Percentiles rank a stretch among this genome's conserved stretches.
Evolutionary conservation across 2,888 invertebrate species (phyloP).

Genomic region (Lacanobia wlatinum): DNA sequence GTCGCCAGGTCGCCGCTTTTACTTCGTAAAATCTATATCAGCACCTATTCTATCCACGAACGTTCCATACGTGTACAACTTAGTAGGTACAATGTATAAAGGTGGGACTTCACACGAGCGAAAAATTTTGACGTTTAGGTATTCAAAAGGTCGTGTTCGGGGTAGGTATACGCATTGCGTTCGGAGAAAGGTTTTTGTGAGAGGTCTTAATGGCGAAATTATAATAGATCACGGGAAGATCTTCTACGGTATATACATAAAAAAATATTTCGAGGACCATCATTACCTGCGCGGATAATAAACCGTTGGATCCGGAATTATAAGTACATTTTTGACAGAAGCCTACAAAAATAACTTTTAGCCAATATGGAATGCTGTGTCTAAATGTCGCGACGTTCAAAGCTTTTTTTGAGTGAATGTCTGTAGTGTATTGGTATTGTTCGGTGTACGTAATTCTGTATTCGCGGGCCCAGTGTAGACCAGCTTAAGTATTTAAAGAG

Average conservation of each 20-base stretch:
- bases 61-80: constrained; percentile 9
- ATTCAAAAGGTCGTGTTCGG: neutral
- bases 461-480: neutral
- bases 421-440: no score
- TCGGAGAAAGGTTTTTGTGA: no score
- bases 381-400: no score
- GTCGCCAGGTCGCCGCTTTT: neutral
- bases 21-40: constrained; percentile 8
- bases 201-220: no score
- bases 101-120: neutral
- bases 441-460: neutral
- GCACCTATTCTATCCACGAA: constrained; percentile 2
- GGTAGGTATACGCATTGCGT: no score
- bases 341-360: no score
- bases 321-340: no score
- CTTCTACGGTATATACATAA: no score
- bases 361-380: no score
- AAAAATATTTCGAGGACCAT: neutral
- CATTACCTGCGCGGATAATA: neutral
- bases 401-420: no score
- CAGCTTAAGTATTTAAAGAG: neutral
- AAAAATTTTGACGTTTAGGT: neutral
- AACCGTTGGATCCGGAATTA: no score
- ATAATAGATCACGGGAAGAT: no score
- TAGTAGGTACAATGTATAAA: constrained; percentile 20